Percentiles rank a stretch among this genome's conserved stretches.
Evolutionary conservation across 2,797 vertebrate genomes (phyloP).

Genomic region (Sebastes paucispinis): DNA sequence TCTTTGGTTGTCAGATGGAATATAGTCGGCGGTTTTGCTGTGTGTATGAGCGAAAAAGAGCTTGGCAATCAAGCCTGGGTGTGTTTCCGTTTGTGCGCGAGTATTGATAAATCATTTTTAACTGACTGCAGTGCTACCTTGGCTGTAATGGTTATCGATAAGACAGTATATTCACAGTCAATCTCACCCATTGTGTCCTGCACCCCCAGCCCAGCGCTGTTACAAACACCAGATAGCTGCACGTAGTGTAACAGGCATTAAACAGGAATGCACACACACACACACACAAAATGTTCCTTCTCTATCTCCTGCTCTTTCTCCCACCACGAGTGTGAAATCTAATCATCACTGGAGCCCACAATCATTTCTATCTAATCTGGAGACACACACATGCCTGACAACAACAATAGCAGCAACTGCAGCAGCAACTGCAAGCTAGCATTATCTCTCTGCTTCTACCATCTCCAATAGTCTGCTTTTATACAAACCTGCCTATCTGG

Average conservation of each 20-base stretch:
- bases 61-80: constrained; percentile 54
- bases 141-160: constrained; percentile 75
- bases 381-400: constrained; percentile 52
- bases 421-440: constrained; percentile 31
- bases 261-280: constrained; percentile 19
- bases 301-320: constrained; percentile 53
- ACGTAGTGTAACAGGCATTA: constrained; percentile 46
- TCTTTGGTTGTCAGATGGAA: constrained; percentile 67
- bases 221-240: constrained; percentile 46
- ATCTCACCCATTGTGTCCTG: constrained; percentile 65
- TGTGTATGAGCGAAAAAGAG: constrained; percentile 37
- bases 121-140: constrained; percentile 72
- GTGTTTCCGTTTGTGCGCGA: constrained; percentile 53
- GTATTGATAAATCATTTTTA: constrained; percentile 81
- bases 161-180: constrained; percentile 72
- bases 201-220: constrained; percentile 31
- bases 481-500: constrained; percentile 20
- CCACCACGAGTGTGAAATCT: constrained; percentile 69
- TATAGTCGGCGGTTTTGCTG: constrained; percentile 50
- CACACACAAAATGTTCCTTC: constrained; percentile 15
- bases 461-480: constrained; percentile 27
- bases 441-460: constrained; percentile 19
- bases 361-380: constrained; percentile 73
- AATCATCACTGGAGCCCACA: constrained; percentile 67
- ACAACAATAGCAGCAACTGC: constrained; percentile 46